A percentile compares a stretch with the other conserved stretches of the same genome.
These are phyloP conservation scores for Protomyctophum bolini DNA, from an alignment of 2,113 vertebrate species.

Conservation along the genomic window DNA sequence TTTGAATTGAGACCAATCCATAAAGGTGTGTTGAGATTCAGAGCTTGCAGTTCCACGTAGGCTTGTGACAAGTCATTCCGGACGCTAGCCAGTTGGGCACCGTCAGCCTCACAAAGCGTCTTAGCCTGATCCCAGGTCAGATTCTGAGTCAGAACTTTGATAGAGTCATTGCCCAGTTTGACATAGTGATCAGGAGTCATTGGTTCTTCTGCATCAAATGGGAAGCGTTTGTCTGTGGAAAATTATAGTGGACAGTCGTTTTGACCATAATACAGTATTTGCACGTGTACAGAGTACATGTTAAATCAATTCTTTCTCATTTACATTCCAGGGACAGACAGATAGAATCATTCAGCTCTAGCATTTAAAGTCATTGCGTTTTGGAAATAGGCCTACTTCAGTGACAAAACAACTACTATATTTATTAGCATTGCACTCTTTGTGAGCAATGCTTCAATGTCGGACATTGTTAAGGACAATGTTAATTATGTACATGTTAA, in stretches of 20 bases:
- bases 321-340: too few relatives aligned
- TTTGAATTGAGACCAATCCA: conserved; percentile 93
- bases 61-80: conserved; percentile 80
- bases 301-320: too few relatives aligned
- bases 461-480: neutral
- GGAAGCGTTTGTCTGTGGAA: conserved; percentile 74
- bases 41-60: conserved; percentile 79
- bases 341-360: too few relatives aligned
- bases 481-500: neutral
- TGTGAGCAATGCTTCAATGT: neutral
- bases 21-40: conserved; percentile 75
- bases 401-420: too few relatives aligned
- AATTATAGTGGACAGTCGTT: neutral
- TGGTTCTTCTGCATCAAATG: conserved; percentile 57
- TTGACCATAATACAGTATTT: neutral
- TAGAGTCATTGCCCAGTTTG: conserved; percentile 80
- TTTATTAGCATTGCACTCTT: too few relatives aligned
- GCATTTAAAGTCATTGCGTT: too few relatives aligned
- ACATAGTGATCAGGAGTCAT: conserved; percentile 60
- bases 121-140: conserved; percentile 84
- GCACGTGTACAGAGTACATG: neutral
- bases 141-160: conserved; percentile 78
- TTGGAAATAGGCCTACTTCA: too few relatives aligned
- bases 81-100: conserved; percentile 81
- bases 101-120: conserved; percentile 70